Evolutionary conservation across 2,888 invertebrate genomes (phyloP), one percentile per base, ranked within the genome.

Genomic region (Folsomia manolachei): DNA sequence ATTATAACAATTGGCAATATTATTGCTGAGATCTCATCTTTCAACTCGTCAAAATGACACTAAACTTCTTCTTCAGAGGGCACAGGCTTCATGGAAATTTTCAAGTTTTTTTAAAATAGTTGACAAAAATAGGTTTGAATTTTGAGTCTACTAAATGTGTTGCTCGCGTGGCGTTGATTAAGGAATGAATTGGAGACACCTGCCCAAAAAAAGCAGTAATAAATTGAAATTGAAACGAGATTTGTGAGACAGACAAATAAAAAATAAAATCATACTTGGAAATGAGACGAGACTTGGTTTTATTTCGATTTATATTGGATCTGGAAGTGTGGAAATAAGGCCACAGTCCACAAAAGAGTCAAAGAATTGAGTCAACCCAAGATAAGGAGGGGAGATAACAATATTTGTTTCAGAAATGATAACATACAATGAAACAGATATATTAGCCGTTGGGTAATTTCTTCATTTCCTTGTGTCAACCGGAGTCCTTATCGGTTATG

Each of bases 1-100:
- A 39, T n/a, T n/a, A n/a, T n/a, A n/a, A n/a, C n/a, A 39, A 14
- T 39, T 39, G 39, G 39, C 82, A 82, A 82, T n/a, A n/a, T n/a
- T n/a, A n/a, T n/a, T 88, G 88, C 86, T 87, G 83, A 88, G 88
- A 89, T 87, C 89, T 86, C 85, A 87, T 86, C 88, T 88, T 89
- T 88, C 89, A 89, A 87, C 89, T 88, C 82, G 83, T 83, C 82
- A 84, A n/a, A n/a, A n/a, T 70, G 70, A 73, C 52, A 60, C 73
- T 73, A 9, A n/a, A 7, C 2, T 24, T 63, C 7, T 63, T 24
- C 60, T 60, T n/a, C 9, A 4, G 60, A 60, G 39, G 39, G 4
- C 39, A 39, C 39, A n/a, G 39, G 39, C 39, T 14, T 14, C 39
- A 39, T 14, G 39, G 14, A 39, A 39, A 39, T 39, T 14, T 14